Percentiles rank a stretch among this genome's conserved stretches.
phyloP scores from a whole-genome alignment of 2,797 vertebrate species.

The Notamacropus eugenii region DNA sequence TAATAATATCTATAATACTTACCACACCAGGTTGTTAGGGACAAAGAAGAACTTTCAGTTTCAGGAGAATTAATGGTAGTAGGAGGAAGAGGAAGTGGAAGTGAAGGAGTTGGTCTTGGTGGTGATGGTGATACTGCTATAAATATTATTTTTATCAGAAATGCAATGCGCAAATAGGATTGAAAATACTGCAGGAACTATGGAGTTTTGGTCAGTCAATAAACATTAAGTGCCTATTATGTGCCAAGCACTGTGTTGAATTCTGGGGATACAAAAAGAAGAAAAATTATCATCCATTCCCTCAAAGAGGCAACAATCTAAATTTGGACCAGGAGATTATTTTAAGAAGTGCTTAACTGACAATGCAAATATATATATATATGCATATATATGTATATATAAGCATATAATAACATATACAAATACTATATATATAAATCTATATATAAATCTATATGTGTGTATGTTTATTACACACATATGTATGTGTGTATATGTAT shows the following conservation, averaged over 20 bases:
- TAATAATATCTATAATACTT: neutral
- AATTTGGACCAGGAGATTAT: neutral
- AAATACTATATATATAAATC: too few species aligned
- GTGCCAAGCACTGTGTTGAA: too few species aligned
- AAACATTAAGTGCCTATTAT: neutral
- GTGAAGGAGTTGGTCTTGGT: neutral
- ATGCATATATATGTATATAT: too few species aligned
- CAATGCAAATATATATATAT: too few species aligned
- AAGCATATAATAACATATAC: too few species aligned
- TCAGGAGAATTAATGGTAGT: too few species aligned
- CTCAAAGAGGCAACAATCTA: neutral
- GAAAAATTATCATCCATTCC: neutral
- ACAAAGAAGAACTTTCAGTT: neutral
- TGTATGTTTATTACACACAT: too few species aligned
- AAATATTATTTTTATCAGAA: neutral
- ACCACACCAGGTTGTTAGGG: neutral
- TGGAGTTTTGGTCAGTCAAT: neutral
- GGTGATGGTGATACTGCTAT: neutral
- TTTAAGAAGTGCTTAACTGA: too few species aligned
- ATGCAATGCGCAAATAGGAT: neutral
- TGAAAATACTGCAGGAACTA: neutral
- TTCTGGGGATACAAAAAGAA: too few species aligned
- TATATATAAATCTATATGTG: too few species aligned
- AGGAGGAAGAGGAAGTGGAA: neutral
- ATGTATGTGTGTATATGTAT: too few species aligned